Evolutionary conservation across 92 coral and sea anemone species (phyloP), one percentile per base, ranked within the genome.

Genomic region (Hydrozoanthus gracilis): DNA sequence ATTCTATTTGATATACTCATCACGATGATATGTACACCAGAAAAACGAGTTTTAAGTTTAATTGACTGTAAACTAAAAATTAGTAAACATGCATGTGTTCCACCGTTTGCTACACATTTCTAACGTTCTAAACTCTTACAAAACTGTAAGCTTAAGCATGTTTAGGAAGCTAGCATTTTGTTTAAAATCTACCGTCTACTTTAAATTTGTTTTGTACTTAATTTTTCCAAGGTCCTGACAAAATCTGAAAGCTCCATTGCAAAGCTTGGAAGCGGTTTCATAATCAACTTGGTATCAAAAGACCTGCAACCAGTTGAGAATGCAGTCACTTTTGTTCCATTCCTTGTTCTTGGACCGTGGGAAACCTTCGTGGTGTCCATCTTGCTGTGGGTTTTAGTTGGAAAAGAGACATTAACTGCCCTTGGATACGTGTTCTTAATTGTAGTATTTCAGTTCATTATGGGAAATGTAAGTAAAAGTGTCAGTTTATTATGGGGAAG

Each of bases 251-350:
- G 69, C 73, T 79, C 86, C 11, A 79, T 87, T n/a, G 67, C 67
- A 74, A 60, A 79, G 45, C 52, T 79, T 48, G 90, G 90, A 54
- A 69, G 86, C 16, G 90, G 90, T 3, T 78, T 79, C 79, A 77
- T 87, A 4, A 77, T 87, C 13, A 87, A 83, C 73, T 13, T 87
- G 74, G 65, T 56, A 20, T 87, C 86, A 65, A 87, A 87, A 60
- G 90, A 87, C 52, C 86, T 87, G 4, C 83, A 79, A 39, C 90
- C 90, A 3, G 56, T 87, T 20, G 73, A 87, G 56, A 87, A 83
- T 11, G 83, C 83, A 27, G 72, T 87, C 10, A 79, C 68, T 7
- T 83, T 68, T 61, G 51, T 47, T 71, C 82, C 90, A 1, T 87
- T 78, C 72, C 86, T 87, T 7, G 75, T 87, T 51, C 64, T 87